Percentiles rank a stretch among this genome's conserved stretches.
Conservation (phyloP, 2,113 vertebrate genomes). For the Fukomys damarensis region DNA sequence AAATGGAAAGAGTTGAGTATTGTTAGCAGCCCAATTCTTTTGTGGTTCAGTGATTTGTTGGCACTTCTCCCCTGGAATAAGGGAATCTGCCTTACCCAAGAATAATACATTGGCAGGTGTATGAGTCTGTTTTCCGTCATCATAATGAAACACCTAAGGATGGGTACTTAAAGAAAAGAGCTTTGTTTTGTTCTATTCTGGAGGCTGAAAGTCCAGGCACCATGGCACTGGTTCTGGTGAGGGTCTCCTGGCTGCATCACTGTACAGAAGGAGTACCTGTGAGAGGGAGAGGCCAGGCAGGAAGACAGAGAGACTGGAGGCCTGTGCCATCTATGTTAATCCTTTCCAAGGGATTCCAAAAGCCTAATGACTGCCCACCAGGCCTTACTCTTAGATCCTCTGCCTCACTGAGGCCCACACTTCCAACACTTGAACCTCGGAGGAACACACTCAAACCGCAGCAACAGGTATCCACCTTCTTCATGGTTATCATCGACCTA, state of each 20-base stretch:
- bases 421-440: not conserved
- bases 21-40: not conserved
- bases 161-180: not conserved
- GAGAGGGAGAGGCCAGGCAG: not conserved
- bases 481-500: not conserved
- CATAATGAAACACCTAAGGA: not conserved
- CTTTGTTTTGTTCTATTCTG: not conserved
- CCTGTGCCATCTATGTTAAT: not conserved
- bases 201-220: not conserved
- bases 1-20: not conserved
- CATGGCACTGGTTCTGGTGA: not conserved
- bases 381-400: not conserved
- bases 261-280: too few relatives aligned
- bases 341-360: not conserved
- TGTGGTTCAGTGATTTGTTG: not conserved
- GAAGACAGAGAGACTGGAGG: not conserved
- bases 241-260: not conserved
- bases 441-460: not conserved
- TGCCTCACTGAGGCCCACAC: too few relatives aligned
- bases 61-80: not conserved
- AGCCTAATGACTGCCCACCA: not conserved
- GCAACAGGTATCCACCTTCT: not conserved
- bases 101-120: not conserved
- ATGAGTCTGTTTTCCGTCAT: not conserved
- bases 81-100: not conserved